Base-by-base conservation (phyloP, 2,113 vertebrate genomes). In the Spea multiplicata region DNA sequence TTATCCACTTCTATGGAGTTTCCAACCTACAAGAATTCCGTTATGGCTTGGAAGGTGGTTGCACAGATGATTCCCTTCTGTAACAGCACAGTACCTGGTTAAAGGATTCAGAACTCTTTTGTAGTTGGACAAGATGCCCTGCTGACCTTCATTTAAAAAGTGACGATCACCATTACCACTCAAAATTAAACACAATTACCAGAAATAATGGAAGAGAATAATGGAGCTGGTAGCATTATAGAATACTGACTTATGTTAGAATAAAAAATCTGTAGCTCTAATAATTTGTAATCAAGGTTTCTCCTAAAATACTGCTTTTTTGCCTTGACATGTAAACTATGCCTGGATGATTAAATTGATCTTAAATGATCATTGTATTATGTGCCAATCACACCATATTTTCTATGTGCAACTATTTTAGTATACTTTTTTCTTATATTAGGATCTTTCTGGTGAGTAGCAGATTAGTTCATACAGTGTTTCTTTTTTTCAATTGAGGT, bases 21-120 rank as follows among this genome's bases (percentile, higher is more conserved):
- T 99, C 96, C 52, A 99, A 99, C 87, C 91, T 99, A 81, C 97
- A 99, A 86, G 96, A 98, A 88, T 99, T 99, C 77, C 97, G 96
- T 68, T 96, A 99, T 0, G 96, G 96, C 73, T 93, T 99, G 0
- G 96, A 96, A 86, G 97, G 97, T 53, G 96, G 97, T 69, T 99
- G 97, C 87, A 98, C 96, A 46, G 96, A 99, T 0, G 96, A 99
- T 88, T 91, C 97, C 75, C 93, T 99, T 46, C 95, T 99, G 89
- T 99, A 91, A 97, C 87, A 59, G 14, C 14, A 59, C 84, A 73
- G 50, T 0, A 57, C 65, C 5, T 13, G 72, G 67, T 64, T 80
- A 1, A 55, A 71, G 66, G 76, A 59, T 12, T 12, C 8, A 10
- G 30, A 30, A 30, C 30, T 30, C 30, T 1, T 30, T 30, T 80